Evolutionary conservation across 2,888 invertebrate genomes (phyloP).

Genomic region (Drosophila subsilvestris): DNA sequence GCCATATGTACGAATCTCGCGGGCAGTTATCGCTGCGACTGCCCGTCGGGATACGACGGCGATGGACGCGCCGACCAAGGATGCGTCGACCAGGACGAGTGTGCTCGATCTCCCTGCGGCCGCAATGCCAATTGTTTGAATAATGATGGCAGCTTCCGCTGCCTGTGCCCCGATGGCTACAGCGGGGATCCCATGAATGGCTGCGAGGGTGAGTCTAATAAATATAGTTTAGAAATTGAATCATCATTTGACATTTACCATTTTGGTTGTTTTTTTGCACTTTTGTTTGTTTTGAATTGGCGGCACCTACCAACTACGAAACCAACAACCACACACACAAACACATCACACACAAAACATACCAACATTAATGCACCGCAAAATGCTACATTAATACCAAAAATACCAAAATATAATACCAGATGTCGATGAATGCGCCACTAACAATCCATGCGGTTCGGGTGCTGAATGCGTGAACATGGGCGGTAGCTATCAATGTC

Average conservation of each 20-base stretch:
- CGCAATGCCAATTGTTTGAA: constrained; percentile 92
- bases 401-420: constrained; percentile 67
- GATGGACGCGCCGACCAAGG: constrained; percentile 88
- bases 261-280: constrained; percentile 49
- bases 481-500: constrained; percentile 90
- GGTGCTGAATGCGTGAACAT: constrained; percentile 90
- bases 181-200: constrained; percentile 90
- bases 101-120: constrained; percentile 90
- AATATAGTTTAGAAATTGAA: background rate
- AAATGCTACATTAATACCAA: constrained; percentile 50
- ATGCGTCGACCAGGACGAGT: constrained; percentile 91
- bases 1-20: constrained; percentile 92
- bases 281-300: constrained; percentile 45
- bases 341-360: constrained; percentile 26
- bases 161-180: constrained; percentile 93
- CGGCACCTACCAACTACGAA: constrained; percentile 38
- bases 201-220: constrained; percentile 84
- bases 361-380: constrained; percentile 40
- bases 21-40: constrained; percentile 93
- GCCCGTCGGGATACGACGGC: constrained; percentile 92
- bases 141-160: constrained; percentile 90
- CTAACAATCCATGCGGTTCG: constrained; percentile 88
- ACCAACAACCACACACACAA: constrained; percentile 39
- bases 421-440: constrained; percentile 91
- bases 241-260: constrained; percentile 38